Evolutionary conservation across 2,797 vertebrate genomes (phyloP).

Genomic region (Acridotheres tristis): DNA sequence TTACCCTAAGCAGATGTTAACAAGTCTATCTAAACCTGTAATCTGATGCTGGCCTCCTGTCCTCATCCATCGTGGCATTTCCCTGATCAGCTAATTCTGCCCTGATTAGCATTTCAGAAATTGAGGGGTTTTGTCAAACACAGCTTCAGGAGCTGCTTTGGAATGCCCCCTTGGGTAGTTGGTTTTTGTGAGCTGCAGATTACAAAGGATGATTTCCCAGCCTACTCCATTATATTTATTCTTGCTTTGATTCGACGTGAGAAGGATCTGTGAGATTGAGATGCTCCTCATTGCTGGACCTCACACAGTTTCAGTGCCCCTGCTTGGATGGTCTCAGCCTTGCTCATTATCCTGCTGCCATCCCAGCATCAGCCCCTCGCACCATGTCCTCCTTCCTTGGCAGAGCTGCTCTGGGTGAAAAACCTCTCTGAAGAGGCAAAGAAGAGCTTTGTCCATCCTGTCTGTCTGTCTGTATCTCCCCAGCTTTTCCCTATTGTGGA

Average conservation of each 20-base stretch:
- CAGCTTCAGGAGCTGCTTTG: not conserved
- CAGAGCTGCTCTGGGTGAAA: not conserved
- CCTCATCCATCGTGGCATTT: not conserved
- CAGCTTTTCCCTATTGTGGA: not conserved
- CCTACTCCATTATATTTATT: not conserved
- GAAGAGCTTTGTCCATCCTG: not conserved
- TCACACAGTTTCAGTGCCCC: not conserved
- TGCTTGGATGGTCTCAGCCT: not conserved
- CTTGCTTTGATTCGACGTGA: not conserved
- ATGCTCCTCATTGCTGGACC: not conserved
- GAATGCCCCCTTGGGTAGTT: not conserved
- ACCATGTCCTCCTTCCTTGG: not conserved
- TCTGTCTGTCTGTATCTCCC: not conserved
- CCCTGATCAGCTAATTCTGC: slow-evolving; percentile 14
- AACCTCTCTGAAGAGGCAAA: not conserved
- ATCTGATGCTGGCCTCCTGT: slow-evolving; percentile 3
- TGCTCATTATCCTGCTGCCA: not conserved
- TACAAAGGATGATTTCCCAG: not conserved
- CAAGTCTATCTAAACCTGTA: slow-evolving; percentile 20
- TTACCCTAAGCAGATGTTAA: slow-evolving; percentile 41
- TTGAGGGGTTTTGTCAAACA: slow-evolving; percentile 17
- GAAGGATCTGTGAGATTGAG: not conserved
- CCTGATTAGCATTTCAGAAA: slow-evolving; percentile 36
- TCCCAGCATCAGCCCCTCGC: not conserved
- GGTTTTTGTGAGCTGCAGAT: not conserved